Conservation (phyloP, 2,113 vertebrate genomes). For the Hemibagrus wyckioides region DNA sequence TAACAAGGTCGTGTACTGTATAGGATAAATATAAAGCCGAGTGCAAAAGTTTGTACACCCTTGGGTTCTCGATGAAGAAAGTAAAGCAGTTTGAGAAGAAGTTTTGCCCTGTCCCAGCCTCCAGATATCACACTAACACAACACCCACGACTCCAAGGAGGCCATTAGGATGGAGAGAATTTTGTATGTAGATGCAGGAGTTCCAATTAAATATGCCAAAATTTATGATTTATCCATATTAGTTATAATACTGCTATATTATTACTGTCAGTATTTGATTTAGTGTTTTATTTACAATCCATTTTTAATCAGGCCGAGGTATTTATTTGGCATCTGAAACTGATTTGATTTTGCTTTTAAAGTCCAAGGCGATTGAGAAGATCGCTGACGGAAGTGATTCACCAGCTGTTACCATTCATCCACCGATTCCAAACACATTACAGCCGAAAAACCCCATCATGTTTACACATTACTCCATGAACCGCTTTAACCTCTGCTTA, state of each 20-base stretch:
- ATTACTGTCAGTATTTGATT: too few species aligned
- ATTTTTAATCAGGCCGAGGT: not conserved
- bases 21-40: not conserved
- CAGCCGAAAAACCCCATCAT: not conserved
- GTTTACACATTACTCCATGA: constrained; percentile 11
- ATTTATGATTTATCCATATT: too few species aligned
- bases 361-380: not conserved
- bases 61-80: not conserved
- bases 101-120: not conserved
- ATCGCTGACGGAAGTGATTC: not conserved
- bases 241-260: too few species aligned
- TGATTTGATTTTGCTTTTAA: not conserved
- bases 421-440: not conserved
- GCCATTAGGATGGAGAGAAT: not conserved
- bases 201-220: too few species aligned
- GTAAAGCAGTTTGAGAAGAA: not conserved
- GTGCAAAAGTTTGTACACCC: constrained; percentile 5
- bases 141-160: not conserved
- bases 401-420: not conserved
- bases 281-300: not conserved
- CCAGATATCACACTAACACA: not conserved
- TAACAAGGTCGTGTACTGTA: constrained; percentile 8
- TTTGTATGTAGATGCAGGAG: not conserved
- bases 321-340: not conserved
- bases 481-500: constrained; percentile 11